Base-by-base conservation (phyloP, 2,113 vertebrate genomes). In the Hystrix brachyura region DNA sequence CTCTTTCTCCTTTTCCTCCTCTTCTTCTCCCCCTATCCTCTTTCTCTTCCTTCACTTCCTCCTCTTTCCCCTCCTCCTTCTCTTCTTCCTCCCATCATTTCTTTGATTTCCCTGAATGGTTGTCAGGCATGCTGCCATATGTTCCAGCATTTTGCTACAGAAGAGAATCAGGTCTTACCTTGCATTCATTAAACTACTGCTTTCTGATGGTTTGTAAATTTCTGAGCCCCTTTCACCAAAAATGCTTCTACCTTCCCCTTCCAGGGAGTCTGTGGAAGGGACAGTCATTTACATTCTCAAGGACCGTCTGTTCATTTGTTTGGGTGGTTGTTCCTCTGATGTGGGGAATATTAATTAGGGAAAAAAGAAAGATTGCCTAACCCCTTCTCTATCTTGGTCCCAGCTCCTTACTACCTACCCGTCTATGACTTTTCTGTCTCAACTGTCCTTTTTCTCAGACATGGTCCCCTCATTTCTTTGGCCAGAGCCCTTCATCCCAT, bases 1-100 rank as follows among this genome's bases (percentile, higher is more conserved):
- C 10, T 8, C 27, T 3, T 29, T 51, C 2, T 7, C 27, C 11
- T 48, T 25, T 23, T 48, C 17, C 76, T 29, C 51, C 27, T 32
- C 1, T 25, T 32, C 8, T 2, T 19, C 78, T 11, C 17, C 43
- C 12, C 14, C 18, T 7, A 2, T 46, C 13, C 13, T 32, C 0
- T n/a, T n/a, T 38, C 7, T 21, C n/a, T 18, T 57, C 15, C 32
- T 67, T 32, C 65, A 67, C 6, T 14, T 32, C 18, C n/a, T 29
- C 14, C 38, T 43, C 69, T 72, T n/a, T n/a, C n/a, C n/a, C n/a
- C n/a, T n/a, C n/a, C n/a, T n/a, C 65, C n/a, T 38, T 19, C 69
- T 69, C 32, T 34, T 72, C 32, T 11, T 72, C 71, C 21, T 72
- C 38, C 69, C 19, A 4, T 23, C 43, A 21, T 72, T 72, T 27